A percentile compares a stretch with the other conserved stretches of the same genome.
These are phyloP conservation scores for Vanessa tameamea DNA, from an alignment of 1,140 invertebrate species.

Conservation along the genomic window DNA sequence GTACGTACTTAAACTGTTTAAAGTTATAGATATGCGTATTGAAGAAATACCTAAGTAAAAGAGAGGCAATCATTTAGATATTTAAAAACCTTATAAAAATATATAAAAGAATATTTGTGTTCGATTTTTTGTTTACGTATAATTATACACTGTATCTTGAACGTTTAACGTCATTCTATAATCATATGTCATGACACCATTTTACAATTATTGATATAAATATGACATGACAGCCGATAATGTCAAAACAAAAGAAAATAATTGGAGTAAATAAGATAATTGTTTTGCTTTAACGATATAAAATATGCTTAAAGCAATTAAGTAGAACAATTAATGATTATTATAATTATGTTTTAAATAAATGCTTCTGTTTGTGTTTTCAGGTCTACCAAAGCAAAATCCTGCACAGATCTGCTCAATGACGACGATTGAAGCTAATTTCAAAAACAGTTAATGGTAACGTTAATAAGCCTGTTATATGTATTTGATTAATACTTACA, in stretches of 20 bases:
- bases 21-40: no score
- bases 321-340: no score
- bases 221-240: neutral
- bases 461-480: neutral
- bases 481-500: neutral
- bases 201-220: neutral
- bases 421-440: slow-evolving; percentile 66
- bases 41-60: no score
- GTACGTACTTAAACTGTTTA: slow-evolving; percentile 46
- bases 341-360: no score
- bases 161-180: neutral
- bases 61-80: no score
- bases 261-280: neutral
- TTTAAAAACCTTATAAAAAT: neutral
- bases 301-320: neutral
- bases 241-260: slow-evolving; percentile 3
- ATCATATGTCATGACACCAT: slow-evolving; percentile 1
- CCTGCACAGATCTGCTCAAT: slow-evolving; percentile 81
- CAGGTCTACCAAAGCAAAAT: slow-evolving; percentile 82
- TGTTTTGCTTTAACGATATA: slow-evolving; percentile 37
- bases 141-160: neutral
- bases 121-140: neutral
- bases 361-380: slow-evolving; percentile 43
- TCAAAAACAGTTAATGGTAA: neutral
- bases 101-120: no score